phyloP scores from a whole-genome alignment of 2,888 invertebrate species.

The Neoaliturus tenellus region DNA sequence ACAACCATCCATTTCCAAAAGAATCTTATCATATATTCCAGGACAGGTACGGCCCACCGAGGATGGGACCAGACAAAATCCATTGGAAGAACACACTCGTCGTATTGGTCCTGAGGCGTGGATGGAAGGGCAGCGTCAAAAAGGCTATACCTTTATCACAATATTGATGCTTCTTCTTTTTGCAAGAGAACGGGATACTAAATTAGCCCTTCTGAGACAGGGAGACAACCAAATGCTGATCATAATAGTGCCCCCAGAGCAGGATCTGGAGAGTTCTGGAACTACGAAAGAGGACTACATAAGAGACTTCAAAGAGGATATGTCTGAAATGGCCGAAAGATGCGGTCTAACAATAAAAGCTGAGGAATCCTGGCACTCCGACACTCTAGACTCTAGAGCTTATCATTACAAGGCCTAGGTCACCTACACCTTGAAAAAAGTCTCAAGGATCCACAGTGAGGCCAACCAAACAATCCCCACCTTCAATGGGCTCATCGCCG shows the following conservation, averaged over 20 bases:
- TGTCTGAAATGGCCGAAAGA: neutral
- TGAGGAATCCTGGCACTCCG: conserved; percentile 1
- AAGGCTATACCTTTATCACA: neutral
- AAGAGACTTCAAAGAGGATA: neutral
- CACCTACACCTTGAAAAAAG: no score
- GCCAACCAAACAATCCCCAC: no score
- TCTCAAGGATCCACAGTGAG: no score
- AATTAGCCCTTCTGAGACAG: neutral
- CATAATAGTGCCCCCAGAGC: neutral
- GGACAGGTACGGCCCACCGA: no score
- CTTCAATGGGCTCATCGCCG: no score
- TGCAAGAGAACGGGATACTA: neutral
- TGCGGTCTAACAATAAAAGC: neutral
- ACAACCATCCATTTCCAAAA: no score
- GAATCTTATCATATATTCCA: no score
- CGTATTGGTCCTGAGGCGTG: neutral
- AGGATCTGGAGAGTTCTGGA: neutral
- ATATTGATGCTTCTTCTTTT: neutral
- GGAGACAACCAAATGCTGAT: conserved; percentile 23
- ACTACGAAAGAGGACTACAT: neutral
- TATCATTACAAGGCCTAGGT: no score
- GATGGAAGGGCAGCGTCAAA: conserved; percentile 16
- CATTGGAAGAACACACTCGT: neutral
- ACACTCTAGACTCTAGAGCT: no score
- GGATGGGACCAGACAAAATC: no score